A percentile compares a stretch with the other conserved stretches of the same genome.
These are phyloP conservation scores for Drosophila phalerata DNA, from an alignment of 2,888 invertebrate species.

Conservation along the genomic window DNA sequence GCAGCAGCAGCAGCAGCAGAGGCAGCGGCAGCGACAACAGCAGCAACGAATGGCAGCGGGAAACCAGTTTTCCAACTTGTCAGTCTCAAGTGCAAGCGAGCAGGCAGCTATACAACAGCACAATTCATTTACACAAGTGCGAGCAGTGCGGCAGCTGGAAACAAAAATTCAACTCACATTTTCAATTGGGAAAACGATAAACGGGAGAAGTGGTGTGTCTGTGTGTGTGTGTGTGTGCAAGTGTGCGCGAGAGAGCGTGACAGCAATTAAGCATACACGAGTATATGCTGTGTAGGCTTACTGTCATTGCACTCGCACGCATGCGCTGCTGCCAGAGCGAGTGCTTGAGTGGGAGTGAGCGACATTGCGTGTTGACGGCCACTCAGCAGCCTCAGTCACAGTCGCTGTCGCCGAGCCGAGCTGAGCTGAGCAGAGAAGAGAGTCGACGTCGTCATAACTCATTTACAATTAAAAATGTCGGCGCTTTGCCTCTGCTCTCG, in stretches of 20 bases:
- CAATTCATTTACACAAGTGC: neutral
- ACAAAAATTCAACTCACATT: conserved; percentile 53
- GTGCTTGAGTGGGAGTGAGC: conserved; percentile 57
- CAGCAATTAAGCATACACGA: conserved; percentile 41
- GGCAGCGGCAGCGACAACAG: conserved; percentile 29
- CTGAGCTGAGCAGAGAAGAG: conserved; percentile 38
- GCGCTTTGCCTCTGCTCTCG: conserved; percentile 68
- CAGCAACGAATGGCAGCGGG: conserved; percentile 72
- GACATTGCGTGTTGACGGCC: conserved; percentile 62
- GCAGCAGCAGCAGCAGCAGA: conserved; percentile 16
- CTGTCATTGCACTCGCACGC: conserved; percentile 69
- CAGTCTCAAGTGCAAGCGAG: conserved; percentile 43
- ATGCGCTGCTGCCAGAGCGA: conserved; percentile 52
- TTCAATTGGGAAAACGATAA: conserved; percentile 64
- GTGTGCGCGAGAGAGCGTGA: conserved; percentile 54
- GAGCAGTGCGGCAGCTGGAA: conserved; percentile 59
- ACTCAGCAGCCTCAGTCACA: conserved; percentile 58
- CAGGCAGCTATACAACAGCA: conserved; percentile 7
- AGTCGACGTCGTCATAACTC: conserved; percentile 78
- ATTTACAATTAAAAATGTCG: conserved; percentile 85
- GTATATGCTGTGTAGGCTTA: conserved; percentile 18
- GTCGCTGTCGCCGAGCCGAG: neutral
- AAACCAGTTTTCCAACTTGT: conserved; percentile 73
- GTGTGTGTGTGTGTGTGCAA: conserved; percentile 36
- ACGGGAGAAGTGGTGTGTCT: conserved; percentile 58